Evolutionary conservation across 2,888 invertebrate genomes (phyloP).

Genomic region (Melanophora roralis): DNA sequence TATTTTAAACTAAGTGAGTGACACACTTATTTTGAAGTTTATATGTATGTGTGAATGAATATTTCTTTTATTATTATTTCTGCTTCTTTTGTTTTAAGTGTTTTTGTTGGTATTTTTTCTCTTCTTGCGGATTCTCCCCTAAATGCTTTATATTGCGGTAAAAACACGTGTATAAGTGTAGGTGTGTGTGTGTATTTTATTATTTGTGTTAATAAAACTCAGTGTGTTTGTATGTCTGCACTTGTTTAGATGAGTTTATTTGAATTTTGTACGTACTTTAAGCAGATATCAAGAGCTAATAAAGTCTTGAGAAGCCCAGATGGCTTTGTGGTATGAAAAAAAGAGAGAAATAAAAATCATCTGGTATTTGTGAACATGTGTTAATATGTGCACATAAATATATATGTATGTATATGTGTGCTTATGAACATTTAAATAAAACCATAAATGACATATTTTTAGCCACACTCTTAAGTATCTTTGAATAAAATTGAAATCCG

Average conservation of each 20-base stretch:
- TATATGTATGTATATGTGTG: too few species aligned
- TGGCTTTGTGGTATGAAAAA: conserved; percentile 3
- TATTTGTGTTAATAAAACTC: neutral
- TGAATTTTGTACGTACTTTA: neutral
- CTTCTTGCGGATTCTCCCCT: neutral
- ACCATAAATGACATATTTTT: neutral
- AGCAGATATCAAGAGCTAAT: conserved; percentile 17
- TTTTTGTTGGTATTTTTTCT: neutral
- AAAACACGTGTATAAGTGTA: neutral
- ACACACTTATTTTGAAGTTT: neutral
- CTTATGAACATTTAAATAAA: too few species aligned
- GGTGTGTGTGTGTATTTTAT: neutral
- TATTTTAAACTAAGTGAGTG: neutral
- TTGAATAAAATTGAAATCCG: conserved; percentile 12
- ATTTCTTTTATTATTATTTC: conserved; percentile 7
- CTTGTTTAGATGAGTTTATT: conserved; percentile 4
- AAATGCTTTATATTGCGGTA: neutral
- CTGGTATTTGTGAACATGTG: neutral
- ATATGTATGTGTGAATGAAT: neutral
- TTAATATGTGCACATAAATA: neutral
- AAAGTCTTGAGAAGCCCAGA: conserved; percentile 2
- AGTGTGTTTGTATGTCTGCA: neutral
- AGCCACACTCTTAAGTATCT: neutral
- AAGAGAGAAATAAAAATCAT: neutral
- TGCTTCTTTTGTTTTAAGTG: conserved; percentile 15